A percentile compares a stretch with the other conserved stretches of the same genome.
phyloP scores from a whole-genome alignment of 2,113 vertebrate species.

The Megaceryle torquata region DNA sequence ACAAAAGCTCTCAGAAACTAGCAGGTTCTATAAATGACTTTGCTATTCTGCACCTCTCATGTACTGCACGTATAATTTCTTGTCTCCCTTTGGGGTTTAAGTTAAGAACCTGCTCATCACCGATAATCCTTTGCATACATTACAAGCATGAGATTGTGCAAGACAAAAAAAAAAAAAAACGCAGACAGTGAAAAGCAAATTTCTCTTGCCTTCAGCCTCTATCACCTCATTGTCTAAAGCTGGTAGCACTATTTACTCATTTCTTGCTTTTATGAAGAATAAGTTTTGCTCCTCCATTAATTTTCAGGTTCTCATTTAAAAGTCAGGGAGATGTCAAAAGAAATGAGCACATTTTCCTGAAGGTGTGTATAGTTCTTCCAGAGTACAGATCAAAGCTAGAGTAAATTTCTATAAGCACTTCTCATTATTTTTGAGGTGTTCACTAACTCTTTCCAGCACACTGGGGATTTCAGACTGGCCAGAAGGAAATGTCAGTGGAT shows the following conservation, averaged over 20 bases:
- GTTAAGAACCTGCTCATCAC: background rate
- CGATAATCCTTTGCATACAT: rapidly evolving
- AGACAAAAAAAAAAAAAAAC: background rate
- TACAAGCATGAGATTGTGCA: background rate
- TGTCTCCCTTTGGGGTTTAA: background rate
- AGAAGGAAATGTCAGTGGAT: background rate
- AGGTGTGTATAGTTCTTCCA: background rate
- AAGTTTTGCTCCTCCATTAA: background rate
- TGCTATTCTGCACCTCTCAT: background rate
- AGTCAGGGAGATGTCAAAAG: background rate
- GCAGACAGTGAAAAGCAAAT: background rate
- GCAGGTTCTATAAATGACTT: background rate
- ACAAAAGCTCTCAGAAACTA: background rate
- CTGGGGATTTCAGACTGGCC: background rate
- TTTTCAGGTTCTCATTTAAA: background rate
- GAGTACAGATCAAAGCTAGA: background rate
- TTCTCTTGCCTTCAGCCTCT: background rate
- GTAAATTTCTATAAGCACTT: background rate
- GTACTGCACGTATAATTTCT: background rate
- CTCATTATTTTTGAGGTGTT: background rate
- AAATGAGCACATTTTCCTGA: background rate
- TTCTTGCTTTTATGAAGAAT: background rate
- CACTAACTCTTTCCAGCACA: background rate
- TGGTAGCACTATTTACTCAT: rapidly evolving
- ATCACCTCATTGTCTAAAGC: background rate